Percentiles rank a stretch among this genome's conserved stretches.
phyloP scores from a whole-genome alignment of 2,888 invertebrate species.

The Rhogogaster chlorosoma region DNA sequence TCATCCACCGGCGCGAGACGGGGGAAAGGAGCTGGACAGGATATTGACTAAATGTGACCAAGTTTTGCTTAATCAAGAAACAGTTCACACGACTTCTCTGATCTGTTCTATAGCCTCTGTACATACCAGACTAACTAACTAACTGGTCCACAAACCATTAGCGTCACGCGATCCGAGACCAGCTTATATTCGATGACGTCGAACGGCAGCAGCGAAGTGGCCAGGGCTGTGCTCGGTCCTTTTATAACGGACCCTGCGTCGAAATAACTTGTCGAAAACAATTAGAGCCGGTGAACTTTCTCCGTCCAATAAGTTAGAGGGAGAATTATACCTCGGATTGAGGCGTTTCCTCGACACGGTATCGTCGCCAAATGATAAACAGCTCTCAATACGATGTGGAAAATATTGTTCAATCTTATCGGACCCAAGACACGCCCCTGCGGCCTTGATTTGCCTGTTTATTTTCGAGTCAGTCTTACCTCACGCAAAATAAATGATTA shows the following conservation, averaged over 20 bases:
- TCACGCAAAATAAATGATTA: constrained; percentile 10
- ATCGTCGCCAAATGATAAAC: not conserved
- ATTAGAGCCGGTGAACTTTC: too few species aligned
- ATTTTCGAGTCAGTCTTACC: constrained; percentile 11
- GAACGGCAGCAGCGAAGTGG: constrained; percentile 35
- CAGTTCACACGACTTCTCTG: constrained; percentile 73
- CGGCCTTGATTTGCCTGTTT: constrained; percentile 23
- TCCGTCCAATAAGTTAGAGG: not conserved
- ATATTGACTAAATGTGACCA: not conserved
- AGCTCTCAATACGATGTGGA: not conserved
- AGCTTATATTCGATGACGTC: constrained; percentile 26
- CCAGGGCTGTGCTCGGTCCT: constrained; percentile 12
- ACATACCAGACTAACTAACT: constrained; percentile 52
- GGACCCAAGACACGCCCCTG: not conserved
- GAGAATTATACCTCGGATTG: not conserved
- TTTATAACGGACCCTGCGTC: not conserved
- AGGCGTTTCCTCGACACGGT: not conserved
- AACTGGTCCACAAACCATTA: constrained; percentile 68
- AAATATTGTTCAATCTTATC: not conserved
- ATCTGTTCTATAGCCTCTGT: constrained; percentile 52
- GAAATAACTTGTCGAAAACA: too few species aligned
- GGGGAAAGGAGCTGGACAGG: not conserved
- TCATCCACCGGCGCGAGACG: too few species aligned
- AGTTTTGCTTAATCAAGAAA: constrained; percentile 70
- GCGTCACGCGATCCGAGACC: constrained; percentile 71